These are phyloP conservation scores for Morone chrysops DNA, from an alignment of 2,113 vertebrate species.

Conservation along the genomic window DNA sequence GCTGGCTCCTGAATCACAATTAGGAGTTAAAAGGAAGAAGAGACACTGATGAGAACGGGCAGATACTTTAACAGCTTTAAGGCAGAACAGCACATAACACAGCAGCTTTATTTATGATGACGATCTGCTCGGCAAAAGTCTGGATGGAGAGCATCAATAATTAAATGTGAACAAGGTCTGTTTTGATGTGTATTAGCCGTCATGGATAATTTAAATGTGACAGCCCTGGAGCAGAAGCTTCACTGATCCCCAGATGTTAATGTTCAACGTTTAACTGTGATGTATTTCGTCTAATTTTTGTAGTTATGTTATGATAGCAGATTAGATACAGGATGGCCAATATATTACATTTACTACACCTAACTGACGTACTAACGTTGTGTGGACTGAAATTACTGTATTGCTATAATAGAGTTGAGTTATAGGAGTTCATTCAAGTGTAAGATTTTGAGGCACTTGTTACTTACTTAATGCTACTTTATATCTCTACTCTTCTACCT, in stretches of 20 bases:
- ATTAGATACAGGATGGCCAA: background rate
- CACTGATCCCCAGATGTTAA: slow-evolving; percentile 4
- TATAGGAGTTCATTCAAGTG: too few species aligned
- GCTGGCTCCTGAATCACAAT: slow-evolving; percentile 88
- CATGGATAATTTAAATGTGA: slow-evolving; percentile 20
- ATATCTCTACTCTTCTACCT: background rate
- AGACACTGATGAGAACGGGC: background rate
- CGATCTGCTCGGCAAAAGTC: background rate
- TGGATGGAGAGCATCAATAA: slow-evolving; percentile 18
- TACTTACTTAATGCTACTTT: background rate
- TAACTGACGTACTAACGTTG: background rate
- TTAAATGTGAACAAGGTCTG: slow-evolving; percentile 7
- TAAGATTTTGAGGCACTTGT: too few species aligned
- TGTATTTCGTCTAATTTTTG: background rate
- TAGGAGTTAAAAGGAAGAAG: background rate
- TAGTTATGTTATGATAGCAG: too few species aligned
- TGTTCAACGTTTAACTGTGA: slow-evolving; percentile 22
- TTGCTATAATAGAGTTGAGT: too few species aligned
- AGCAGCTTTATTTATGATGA: background rate
- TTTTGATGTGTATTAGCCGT: slow-evolving; percentile 33
- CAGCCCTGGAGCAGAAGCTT: background rate
- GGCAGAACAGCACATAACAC: background rate
- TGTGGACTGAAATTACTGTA: background rate
- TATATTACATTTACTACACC: background rate
- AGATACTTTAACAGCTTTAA: background rate